phyloP scores from a whole-genome alignment of 35 echinoderm and acorn worm species.

The Anneissia japonica region DNA sequence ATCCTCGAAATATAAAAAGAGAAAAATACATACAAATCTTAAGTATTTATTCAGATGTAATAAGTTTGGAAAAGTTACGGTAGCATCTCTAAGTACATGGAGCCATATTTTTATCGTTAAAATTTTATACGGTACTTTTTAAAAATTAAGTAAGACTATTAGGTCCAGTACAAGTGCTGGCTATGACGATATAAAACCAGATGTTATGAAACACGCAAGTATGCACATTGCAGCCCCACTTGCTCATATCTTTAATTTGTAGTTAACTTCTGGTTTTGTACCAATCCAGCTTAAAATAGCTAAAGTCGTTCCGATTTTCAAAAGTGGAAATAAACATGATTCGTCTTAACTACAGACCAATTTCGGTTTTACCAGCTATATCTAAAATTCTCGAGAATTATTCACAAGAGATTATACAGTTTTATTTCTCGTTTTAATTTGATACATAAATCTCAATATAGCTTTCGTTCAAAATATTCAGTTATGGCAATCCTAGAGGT shows the following conservation, averaged over 20 bases:
- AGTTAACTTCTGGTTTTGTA: slow-evolving; percentile 28
- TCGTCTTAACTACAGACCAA: slow-evolving; percentile 39
- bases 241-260: slow-evolving; percentile 45
- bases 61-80: too few relatives aligned
- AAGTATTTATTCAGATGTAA: too few relatives aligned
- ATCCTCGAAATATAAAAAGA: too few relatives aligned
- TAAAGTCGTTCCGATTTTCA: slow-evolving; percentile 36
- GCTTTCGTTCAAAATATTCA: too few relatives aligned
- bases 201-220: slow-evolving; percentile 28
- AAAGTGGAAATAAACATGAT: slow-evolving; percentile 3
- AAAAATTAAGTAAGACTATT: slow-evolving; percentile 1
- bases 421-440: too few relatives aligned
- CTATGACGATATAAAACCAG: not conserved
- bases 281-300: slow-evolving; percentile 42
- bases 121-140: too few relatives aligned
- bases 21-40: too few relatives aligned
- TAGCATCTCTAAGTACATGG: too few relatives aligned
- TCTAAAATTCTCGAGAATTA: slow-evolving; percentile 43
- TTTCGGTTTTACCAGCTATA: slow-evolving; percentile 43
- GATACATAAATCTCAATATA: too few relatives aligned
- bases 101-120: too few relatives aligned
- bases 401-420: too few relatives aligned
- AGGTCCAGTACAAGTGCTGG: not conserved
- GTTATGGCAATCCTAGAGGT: too few relatives aligned
- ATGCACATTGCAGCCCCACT: not conserved